Evolutionary conservation across 2,113 vertebrate genomes (phyloP).

Genomic region (Channa maculata): DNA sequence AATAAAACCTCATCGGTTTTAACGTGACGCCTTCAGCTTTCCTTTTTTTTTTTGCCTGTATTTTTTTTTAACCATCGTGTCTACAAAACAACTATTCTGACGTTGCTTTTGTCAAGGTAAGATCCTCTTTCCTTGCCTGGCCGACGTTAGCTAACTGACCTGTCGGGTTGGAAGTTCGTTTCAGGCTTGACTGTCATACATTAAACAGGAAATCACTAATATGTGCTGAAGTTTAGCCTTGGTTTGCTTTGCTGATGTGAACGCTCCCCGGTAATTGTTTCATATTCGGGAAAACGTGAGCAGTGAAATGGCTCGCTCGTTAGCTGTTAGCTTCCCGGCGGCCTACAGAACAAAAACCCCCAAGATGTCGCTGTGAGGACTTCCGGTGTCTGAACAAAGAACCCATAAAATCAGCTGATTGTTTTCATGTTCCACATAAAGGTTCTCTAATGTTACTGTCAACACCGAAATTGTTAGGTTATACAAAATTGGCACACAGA

Average conservation of each 20-base stretch:
- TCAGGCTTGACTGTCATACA: neutral
- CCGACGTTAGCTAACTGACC: slow-evolving; percentile 33
- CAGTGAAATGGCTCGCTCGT: neutral
- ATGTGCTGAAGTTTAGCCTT: rapidly evolving
- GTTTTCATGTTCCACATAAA: neutral
- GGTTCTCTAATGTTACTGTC: too few species aligned
- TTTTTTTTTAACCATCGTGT: slow-evolving; percentile 30
- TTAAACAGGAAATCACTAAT: neutral
- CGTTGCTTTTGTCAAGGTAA: slow-evolving; percentile 81
- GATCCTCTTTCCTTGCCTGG: neutral
- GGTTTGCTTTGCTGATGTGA: rapidly evolving
- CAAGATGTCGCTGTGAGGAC: slow-evolving; percentile 64
- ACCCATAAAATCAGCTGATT: slow-evolving; percentile 56
- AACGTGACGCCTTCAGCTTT: neutral
- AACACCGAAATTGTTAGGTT: neutral
- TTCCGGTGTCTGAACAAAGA: slow-evolving; percentile 79
- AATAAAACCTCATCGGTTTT: neutral
- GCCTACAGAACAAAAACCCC: slow-evolving; percentile 48
- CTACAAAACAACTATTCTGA: slow-evolving; percentile 66
- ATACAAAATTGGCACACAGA: too few species aligned
- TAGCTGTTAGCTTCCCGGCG: slow-evolving; percentile 46
- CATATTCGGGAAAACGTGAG: neutral
- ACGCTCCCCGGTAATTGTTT: rapidly evolving
- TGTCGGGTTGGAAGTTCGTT: slow-evolving; percentile 10
- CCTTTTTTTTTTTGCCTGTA: neutral